These are phyloP conservation scores for Ischnus inquisitorius DNA, from an alignment of 2,888 invertebrate genomes.

Conservation along the genomic window DNA sequence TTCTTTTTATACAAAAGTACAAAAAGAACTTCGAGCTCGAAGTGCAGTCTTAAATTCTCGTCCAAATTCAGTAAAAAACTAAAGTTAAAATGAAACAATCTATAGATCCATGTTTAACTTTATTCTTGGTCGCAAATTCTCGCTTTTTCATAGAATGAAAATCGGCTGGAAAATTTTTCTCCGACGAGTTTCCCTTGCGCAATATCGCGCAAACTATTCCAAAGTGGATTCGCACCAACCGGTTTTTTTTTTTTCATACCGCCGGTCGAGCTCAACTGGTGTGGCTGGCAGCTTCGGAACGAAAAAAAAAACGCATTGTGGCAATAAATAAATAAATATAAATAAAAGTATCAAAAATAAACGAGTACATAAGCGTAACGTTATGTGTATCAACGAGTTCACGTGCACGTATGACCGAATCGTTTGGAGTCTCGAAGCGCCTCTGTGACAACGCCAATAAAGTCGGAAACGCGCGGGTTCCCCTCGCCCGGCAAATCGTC, in stretches of 20 bases:
- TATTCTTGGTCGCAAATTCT: background rate
- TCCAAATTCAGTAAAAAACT: too few relatives aligned
- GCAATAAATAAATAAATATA: too few relatives aligned
- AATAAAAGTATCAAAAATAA: background rate
- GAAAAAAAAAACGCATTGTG: background rate
- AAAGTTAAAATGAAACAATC: background rate
- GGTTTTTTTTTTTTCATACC: slow-evolving; percentile 34
- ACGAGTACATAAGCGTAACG: background rate
- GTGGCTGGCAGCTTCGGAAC: background rate
- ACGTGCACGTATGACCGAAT: background rate
- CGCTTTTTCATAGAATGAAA: background rate
- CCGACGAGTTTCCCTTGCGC: background rate
- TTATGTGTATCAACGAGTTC: background rate
- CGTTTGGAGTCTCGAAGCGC: background rate
- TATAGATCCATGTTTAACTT: too few relatives aligned
- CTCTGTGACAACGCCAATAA: background rate
- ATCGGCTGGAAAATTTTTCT: background rate
- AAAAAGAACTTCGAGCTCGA: too few relatives aligned
- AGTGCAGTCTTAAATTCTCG: too few relatives aligned
- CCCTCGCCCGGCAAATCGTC: background rate
- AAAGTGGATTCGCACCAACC: background rate
- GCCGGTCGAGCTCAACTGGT: background rate
- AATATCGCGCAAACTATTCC: background rate
- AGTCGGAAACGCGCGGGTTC: background rate
- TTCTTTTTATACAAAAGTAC: too few relatives aligned